phyloP scores from a whole-genome alignment of 2,113 vertebrate species.

The Anolis carolinensis region DNA sequence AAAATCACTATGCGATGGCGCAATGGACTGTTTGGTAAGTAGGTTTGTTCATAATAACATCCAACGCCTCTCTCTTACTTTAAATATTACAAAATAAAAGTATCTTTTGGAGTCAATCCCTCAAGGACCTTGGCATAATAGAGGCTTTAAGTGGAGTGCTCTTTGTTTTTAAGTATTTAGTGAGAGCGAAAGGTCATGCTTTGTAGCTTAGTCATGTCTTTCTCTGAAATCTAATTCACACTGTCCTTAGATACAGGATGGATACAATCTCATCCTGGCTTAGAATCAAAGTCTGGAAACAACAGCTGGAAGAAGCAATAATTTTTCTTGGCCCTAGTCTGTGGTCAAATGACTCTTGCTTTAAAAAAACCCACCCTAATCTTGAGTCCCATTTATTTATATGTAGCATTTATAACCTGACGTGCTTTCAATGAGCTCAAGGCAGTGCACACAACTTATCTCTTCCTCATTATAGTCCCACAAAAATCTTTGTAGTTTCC shows the following conservation, averaged over 20 bases:
- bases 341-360: not conserved
- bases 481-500: too few relatives aligned
- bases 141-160: not conserved
- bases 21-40: not conserved
- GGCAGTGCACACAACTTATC: too few relatives aligned
- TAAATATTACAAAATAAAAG: not conserved
- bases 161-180: not conserved
- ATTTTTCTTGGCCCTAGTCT: not conserved
- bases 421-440: too few relatives aligned
- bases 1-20: not conserved
- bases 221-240: conserved; percentile 14
- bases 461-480: too few relatives aligned
- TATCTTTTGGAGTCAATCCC: not conserved
- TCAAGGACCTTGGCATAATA: not conserved
- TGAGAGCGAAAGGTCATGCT: not conserved
- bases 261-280: not conserved
- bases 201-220: not conserved
- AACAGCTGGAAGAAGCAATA: not conserved
- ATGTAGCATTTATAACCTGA: too few relatives aligned
- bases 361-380: not conserved
- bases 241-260: conserved; percentile 4
- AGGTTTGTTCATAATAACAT: not conserved
- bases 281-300: not conserved
- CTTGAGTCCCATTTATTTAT: too few relatives aligned
- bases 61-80: not conserved